Evolutionary conservation across 2,113 vertebrate genomes (phyloP).

Genomic region (Clarias batrachus): DNA sequence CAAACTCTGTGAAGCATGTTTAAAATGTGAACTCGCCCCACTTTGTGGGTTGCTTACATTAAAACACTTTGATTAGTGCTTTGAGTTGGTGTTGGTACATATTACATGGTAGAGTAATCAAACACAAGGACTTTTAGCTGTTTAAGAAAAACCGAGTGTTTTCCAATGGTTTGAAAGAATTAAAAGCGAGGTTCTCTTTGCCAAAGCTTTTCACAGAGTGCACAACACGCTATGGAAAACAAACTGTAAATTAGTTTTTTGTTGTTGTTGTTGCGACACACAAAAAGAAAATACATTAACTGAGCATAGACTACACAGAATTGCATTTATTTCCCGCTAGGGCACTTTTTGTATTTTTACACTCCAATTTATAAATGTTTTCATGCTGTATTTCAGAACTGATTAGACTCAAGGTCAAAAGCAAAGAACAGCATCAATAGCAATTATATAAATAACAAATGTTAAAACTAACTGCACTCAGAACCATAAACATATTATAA

Average conservation of each 20-base stretch:
- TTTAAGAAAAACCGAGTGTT: background rate
- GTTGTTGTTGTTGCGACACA: no score
- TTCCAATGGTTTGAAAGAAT: background rate
- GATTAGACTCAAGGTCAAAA: background rate
- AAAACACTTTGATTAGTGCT: background rate
- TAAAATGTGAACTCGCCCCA: background rate
- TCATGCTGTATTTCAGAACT: background rate
- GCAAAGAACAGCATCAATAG: background rate
- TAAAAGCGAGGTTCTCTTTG: background rate
- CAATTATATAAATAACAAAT: background rate
- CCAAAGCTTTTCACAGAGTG: background rate
- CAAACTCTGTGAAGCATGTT: background rate
- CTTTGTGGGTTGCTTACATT: no score
- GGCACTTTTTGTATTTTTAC: background rate
- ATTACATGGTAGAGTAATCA: background rate
- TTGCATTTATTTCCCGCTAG: background rate
- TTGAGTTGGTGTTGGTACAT: background rate
- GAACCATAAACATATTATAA: background rate
- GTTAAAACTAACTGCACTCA: background rate
- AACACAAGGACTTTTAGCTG: background rate
- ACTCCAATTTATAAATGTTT: background rate
- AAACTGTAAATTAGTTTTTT: background rate
- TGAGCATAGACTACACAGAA: background rate
- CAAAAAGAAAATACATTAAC: background rate
- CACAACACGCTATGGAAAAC: background rate